Evolutionary conservation across 2,888 invertebrate species (phyloP), one percentile per base, ranked within the genome.

Genomic region (Fabriciana adippe): DNA sequence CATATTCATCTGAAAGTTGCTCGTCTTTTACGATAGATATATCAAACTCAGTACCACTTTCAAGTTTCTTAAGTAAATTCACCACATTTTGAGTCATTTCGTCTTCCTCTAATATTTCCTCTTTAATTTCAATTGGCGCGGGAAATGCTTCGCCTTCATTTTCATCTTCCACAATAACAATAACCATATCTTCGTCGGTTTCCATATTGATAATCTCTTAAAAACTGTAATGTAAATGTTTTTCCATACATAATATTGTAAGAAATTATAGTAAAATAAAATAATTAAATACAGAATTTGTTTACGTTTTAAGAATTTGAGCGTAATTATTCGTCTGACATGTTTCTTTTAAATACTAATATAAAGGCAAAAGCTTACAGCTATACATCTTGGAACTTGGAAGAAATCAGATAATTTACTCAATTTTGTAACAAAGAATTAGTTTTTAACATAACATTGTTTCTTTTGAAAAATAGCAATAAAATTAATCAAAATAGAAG

Each of bases 131-230:
- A 35, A 72, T 64, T 59, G 73, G 75, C 35, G 53, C 61, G 64
- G 70, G 74, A 66, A 74, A 73, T 48, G 51, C 48, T 11, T 53
- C 57, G 41, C 67, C 64, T 26, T 74, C 72, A 18, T 65, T 67
- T 60, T 75, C 75, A 56, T 84, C 80, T 5, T 75, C 81, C 16
- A 83, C 72, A 55, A 85, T 81, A 59, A 86, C 77, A 66, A 85
- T 72, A 72, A 81, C 73, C 73, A 80, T 77, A 55, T 83, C 84
- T 55, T 83, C 84, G 8, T 82, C 80, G 6, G 76, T 71, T 41
- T 80, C 79, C 79, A 81, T 79, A 13, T 67, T 64, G 56, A 35
- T 48, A 13, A 53, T 47, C 61, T 26, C 63, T 66, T 48, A 68
- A 6, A 53, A 55, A 53, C 51, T 59, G 47, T 53, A 64, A 61